A percentile compares a stretch with the other conserved stretches of the same genome.
Conservation (phyloP, 2,797 vertebrate genomes). For the Sebastes iracundus region DNA sequence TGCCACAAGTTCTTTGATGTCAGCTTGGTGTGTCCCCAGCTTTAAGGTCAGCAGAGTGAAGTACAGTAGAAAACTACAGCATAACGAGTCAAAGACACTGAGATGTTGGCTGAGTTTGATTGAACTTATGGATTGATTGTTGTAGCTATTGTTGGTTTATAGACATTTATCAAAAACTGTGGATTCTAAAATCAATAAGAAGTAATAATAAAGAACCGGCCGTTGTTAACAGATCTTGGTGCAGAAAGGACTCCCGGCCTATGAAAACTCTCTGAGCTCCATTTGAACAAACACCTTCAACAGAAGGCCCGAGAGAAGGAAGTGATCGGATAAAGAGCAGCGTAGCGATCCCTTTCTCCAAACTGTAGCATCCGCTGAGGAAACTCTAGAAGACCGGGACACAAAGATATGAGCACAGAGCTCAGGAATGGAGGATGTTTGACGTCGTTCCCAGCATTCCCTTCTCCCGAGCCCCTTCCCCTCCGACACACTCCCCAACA, state of each 20-base stretch:
- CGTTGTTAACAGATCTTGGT: neutral
- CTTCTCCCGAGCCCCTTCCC: slow-evolving; percentile 62
- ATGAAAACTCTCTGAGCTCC: neutral
- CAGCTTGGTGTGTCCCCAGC: too few relatives aligned
- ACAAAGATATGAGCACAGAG: slow-evolving; percentile 81
- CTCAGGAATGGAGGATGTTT: slow-evolving; percentile 88
- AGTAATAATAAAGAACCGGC: neutral
- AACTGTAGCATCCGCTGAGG: slow-evolving; percentile 75
- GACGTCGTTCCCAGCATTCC: slow-evolving; percentile 80
- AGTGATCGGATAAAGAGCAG: slow-evolving; percentile 62
- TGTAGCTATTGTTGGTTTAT: neutral
- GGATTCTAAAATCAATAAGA: neutral
- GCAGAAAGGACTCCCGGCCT: neutral
- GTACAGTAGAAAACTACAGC: neutral
- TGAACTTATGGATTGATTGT: neutral
- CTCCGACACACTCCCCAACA: slow-evolving; percentile 62
- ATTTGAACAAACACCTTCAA: slow-evolving; percentile 21
- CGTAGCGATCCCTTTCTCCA: slow-evolving; percentile 64
- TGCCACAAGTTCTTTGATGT: too few relatives aligned
- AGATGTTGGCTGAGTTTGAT: neutral
- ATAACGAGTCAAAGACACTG: neutral
- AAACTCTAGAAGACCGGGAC: slow-evolving; percentile 80
- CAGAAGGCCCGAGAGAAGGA: slow-evolving; percentile 46
- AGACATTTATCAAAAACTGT: neutral
- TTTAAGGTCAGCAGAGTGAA: too few relatives aligned